Conservation (phyloP, 1,140 invertebrate genomes). For the Hypsibius dujardini region DNA sequence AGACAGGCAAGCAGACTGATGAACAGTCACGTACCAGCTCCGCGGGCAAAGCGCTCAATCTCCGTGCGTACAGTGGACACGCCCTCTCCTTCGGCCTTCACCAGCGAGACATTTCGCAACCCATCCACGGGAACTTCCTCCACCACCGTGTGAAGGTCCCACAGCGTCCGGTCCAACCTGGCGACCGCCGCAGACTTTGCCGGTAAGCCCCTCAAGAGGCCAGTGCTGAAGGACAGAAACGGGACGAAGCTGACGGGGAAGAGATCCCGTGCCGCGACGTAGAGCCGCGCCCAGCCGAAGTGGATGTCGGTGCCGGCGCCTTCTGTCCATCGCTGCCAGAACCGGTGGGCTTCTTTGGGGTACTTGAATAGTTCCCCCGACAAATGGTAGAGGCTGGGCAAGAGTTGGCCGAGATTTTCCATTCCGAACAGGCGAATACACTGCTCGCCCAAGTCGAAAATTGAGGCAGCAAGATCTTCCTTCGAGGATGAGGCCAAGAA, state of each 20-base stretch:
- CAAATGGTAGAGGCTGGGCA: not conserved
- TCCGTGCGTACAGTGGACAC: not conserved
- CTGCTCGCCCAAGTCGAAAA: constrained; percentile 2
- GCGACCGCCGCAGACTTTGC: not conserved
- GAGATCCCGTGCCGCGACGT: not conserved
- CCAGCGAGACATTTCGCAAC: not conserved
- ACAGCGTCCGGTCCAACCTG: not conserved
- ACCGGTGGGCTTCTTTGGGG: not conserved
- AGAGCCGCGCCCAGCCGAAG: not conserved
- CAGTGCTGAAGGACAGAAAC: not conserved
- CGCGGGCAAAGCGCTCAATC: not conserved
- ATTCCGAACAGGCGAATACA: not conserved
- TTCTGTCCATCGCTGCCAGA: constrained; percentile 12
- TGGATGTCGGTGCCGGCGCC: not conserved
- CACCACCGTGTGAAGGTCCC: not conserved
- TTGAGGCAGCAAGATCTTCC: not conserved
- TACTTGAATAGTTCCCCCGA: not conserved
- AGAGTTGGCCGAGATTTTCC: not conserved
- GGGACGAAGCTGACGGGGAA: not conserved
- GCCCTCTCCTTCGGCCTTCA: not conserved
- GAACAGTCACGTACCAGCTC: not conserved
- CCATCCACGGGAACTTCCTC: not conserved
- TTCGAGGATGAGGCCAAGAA: not conserved
- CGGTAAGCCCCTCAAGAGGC: not conserved
- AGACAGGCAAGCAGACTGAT: not conserved